Percentiles rank a stretch among this genome's conserved stretches.
phyloP scores from a whole-genome alignment of 1,140 invertebrate species.

The Drosophila micromelanica region DNA sequence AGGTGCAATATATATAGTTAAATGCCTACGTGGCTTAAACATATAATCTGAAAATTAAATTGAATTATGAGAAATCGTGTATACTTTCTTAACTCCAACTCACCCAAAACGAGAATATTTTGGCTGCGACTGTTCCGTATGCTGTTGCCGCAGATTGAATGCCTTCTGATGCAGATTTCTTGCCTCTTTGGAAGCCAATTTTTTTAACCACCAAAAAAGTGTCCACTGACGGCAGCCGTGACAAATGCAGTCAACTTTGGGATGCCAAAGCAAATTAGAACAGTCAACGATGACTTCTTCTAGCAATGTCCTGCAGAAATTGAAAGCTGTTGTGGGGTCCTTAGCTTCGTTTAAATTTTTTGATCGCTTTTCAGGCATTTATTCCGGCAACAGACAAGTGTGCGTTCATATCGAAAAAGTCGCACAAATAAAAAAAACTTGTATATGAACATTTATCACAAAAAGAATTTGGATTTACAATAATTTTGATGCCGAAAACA shows the following conservation, averaged over 20 bases:
- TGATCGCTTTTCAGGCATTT: background rate
- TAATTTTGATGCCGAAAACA: conserved; percentile 14
- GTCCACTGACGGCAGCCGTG: background rate
- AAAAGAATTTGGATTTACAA: background rate
- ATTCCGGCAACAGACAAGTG: too few relatives aligned
- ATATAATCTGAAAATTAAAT: conserved; percentile 11
- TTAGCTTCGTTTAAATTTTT: conserved; percentile 7
- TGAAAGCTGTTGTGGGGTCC: background rate
- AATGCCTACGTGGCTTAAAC: conserved; percentile 1
- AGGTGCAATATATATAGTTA: conserved; percentile 7
- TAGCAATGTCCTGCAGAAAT: conserved; percentile 21
- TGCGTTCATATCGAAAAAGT: background rate
- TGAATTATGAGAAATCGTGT: background rate
- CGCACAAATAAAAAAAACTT: background rate
- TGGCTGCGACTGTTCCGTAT: background rate
- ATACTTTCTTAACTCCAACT: background rate
- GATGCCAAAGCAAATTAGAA: conserved; percentile 40
- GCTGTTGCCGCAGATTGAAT: background rate
- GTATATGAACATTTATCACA: background rate
- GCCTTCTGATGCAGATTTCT: background rate
- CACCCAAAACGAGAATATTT: conserved; percentile 10
- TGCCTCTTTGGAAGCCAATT: background rate
- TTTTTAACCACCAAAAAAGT: background rate
- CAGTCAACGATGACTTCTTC: conserved; percentile 46
- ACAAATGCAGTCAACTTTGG: conserved; percentile 24